Conservation (phyloP, 2,888 invertebrate genomes). For the Drosophila mercatorum region DNA sequence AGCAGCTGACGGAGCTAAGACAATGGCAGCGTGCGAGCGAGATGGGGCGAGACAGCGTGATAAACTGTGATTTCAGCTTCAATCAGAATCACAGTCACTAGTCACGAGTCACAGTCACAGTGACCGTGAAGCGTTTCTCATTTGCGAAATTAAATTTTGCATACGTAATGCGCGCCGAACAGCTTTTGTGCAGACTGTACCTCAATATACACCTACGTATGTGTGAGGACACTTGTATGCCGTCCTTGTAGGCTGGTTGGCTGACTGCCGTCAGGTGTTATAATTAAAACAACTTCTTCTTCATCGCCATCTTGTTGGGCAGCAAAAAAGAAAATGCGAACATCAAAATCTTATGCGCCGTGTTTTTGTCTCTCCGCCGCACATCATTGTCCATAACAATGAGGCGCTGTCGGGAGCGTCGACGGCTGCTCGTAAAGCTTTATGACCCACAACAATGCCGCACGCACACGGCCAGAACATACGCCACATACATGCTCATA, state of each 20-base stretch:
- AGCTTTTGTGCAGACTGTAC: constrained; percentile 51
- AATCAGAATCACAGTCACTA: constrained; percentile 21
- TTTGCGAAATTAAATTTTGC: constrained; percentile 76
- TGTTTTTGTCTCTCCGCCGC: constrained; percentile 43
- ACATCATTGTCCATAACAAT: constrained; percentile 69
- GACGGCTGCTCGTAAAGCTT: constrained; percentile 56
- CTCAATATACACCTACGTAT: background rate
- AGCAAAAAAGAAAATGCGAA: constrained; percentile 14
- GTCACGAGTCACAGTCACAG: constrained; percentile 12
- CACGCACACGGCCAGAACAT: constrained; percentile 3
- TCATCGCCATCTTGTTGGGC: constrained; percentile 10
- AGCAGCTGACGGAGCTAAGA: constrained; percentile 12
- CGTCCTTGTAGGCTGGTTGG: constrained; percentile 9
- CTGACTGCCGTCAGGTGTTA: constrained; percentile 43
- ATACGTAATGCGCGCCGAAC: constrained; percentile 51
- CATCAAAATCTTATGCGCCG: constrained; percentile 57
- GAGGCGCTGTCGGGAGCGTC: constrained; percentile 35
- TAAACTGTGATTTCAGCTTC: constrained; percentile 31
- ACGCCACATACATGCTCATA: background rate
- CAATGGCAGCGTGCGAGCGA: constrained; percentile 11
- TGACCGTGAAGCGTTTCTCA: constrained; percentile 44
- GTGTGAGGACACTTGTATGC: background rate
- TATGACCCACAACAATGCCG: constrained; percentile 44
- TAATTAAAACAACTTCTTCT: constrained; percentile 63
- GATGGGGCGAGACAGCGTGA: constrained; percentile 11